Evolutionary conservation across 2,113 vertebrate species (phyloP), one percentile per base, ranked within the genome.

Genomic region (Saguinus imperator): DNA sequence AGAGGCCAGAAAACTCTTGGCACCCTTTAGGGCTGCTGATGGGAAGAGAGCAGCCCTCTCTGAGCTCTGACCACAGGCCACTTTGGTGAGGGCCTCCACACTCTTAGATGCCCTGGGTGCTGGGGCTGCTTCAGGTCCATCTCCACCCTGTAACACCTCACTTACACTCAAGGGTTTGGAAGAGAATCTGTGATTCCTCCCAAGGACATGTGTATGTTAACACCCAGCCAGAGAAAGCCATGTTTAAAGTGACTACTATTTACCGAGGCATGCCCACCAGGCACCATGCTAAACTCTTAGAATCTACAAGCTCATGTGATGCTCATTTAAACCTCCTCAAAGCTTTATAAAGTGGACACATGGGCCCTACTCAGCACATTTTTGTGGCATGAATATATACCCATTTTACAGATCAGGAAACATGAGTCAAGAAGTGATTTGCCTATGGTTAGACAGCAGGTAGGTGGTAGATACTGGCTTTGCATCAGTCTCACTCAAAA

Each of bases 221-320:
- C 4, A 8, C 37, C n/a, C 14, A 40, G 68, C 8, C 40, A n/a
- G 61, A n/a, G 77, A 61, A 17, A 64, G 57, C 23, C 2, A 27
- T 9, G 77, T 29, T 13, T 40, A 13, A 23, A 58, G 37, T 7
- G 21, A 50, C 21, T 32, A 2, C 79, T 58, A 8, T 8, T 70
- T 12, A 17, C 45, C 1, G 52, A 48, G 16, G 25, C 0, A 0
- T 1, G 58, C 37, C n/a, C 77, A 40, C 35, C 37, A 48, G 21
- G 35, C 29, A 32, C 25, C 17, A 10, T 7, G 37, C 43, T 43
- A 35, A 40, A 6, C 13, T 18, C 77, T 57, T 9, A 84, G 87
- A 66, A 14, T 14, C 55, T 0, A 3, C 0, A 10, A 32, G 17
- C 57, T 73, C 2, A 11, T 58, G 66, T 35, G 23, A 17, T 8